These are phyloP conservation scores for Stomatorhinus ivindoensis DNA, from an alignment of 2,113 vertebrate species.

Conservation along the genomic window DNA sequence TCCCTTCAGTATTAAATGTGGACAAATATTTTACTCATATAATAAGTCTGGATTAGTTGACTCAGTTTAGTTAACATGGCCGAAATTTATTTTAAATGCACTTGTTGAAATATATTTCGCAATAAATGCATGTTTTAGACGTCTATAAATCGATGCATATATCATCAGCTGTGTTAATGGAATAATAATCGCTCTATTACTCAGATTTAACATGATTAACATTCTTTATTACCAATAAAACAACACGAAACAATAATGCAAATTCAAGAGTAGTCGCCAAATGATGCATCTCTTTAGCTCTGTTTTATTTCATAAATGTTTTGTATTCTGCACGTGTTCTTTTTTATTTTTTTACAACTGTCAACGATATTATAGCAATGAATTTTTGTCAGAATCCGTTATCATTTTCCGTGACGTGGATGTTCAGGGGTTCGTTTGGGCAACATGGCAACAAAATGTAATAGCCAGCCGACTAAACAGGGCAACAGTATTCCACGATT, in stretches of 20 bases:
- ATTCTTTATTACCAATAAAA: background rate
- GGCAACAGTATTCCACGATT: conserved; percentile 46
- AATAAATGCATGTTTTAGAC: background rate
- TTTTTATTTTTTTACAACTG: background rate
- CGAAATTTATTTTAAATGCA: background rate
- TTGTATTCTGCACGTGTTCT: background rate
- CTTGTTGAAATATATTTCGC: background rate
- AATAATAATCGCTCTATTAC: background rate
- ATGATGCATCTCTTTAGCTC: background rate
- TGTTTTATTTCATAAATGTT: background rate
- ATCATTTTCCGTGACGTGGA: background rate
- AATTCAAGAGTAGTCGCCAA: background rate
- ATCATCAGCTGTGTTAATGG: background rate
- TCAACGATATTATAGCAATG: background rate
- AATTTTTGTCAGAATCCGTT: background rate
- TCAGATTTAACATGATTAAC: background rate
- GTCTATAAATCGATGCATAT: background rate
- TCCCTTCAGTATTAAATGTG: background rate
- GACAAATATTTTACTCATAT: background rate
- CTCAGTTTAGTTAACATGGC: background rate
- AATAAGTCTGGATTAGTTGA: background rate
- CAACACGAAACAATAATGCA: background rate
- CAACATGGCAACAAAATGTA: conserved; percentile 15
- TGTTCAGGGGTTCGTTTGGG: conserved; percentile 12
- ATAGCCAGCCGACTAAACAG: conserved; percentile 37